Evolutionary conservation across 2,797 vertebrate genomes (phyloP).

Genomic region (Tiaroga cobitis): DNA sequence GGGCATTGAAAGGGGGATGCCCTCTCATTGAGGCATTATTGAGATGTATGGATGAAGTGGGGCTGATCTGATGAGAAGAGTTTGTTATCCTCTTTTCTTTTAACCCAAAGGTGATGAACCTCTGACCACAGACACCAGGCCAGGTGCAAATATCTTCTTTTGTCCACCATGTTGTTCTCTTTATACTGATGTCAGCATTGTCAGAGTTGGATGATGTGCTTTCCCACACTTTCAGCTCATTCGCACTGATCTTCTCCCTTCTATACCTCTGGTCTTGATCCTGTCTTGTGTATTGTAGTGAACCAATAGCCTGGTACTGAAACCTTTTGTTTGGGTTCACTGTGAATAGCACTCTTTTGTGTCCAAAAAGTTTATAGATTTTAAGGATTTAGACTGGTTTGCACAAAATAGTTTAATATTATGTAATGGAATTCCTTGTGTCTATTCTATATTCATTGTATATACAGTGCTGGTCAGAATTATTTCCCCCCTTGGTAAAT

Average conservation of each 20-base stretch:
- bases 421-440: not conserved
- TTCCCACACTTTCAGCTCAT: slow-evolving; percentile 55
- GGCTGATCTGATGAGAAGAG: slow-evolving; percentile 53
- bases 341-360: slow-evolving; percentile 48
- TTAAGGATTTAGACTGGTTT: not conserved
- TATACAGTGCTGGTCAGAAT: too few relatives aligned
- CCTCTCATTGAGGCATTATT: slow-evolving; percentile 73
- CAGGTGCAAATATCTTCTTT: slow-evolving; percentile 57
- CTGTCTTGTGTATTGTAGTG: slow-evolving; percentile 39
- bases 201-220: slow-evolving; percentile 36
- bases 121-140: slow-evolving; percentile 49
- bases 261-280: slow-evolving; percentile 44
- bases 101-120: slow-evolving; percentile 57
- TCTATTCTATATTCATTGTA: not conserved
- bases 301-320: slow-evolving; percentile 35
- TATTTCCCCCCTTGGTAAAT: too few relatives aligned
- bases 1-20: slow-evolving; percentile 65
- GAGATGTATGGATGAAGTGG: slow-evolving; percentile 65
- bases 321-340: slow-evolving; percentile 37
- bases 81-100: slow-evolving; percentile 44
- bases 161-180: slow-evolving; percentile 50
- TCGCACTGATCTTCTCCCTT: slow-evolving; percentile 29
- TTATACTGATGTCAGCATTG: slow-evolving; percentile 42
- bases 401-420: not conserved
- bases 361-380: slow-evolving; percentile 20